Base-by-base conservation (phyloP, 2,113 vertebrate genomes). In the Edolisoma coerulescens region DNA sequence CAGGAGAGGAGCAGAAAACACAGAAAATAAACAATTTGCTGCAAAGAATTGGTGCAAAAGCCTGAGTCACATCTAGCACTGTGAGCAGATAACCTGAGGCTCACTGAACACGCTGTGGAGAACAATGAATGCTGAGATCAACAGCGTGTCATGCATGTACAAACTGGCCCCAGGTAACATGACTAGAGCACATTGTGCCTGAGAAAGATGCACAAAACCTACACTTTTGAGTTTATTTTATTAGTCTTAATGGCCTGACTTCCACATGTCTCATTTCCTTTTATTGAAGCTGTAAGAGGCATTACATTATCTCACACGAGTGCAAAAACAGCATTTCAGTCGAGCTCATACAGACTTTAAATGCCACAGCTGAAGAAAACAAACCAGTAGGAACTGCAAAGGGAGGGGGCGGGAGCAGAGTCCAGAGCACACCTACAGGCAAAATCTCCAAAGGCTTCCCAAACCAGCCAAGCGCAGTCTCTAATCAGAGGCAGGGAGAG, bases 311-410 rank as follows among this genome's bases (percentile, higher is more conserved):
- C 84, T 86, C 85, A 86, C 75, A 91, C 3, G 70, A 12, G 47
- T 91, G 87, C 78, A 96, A 78, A 73, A 75, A 2, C 91, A 74
- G 78, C 14, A 1, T 39, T 80, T 80, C 92, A 69, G 85, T 70
- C 1, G 26, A 86, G 85, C 75, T 90, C 75, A 33, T 20, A 76
- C 56, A 70, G 82, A 85, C 30, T 85, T 76, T 30, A 93, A 89
- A 93, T 91, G 84, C 95, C 87, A 90, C 64, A 95, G 90, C 95
- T 63, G 85, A 95, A 44, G 90, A 88, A 93, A 93, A 94, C 75
- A 94, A 93, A 90, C 9, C 84, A 74, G 45, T 54, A 79, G 71
- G 83, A 96, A 65, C 70, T 63, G 89, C 82, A 63, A 44, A 79
- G 79, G 52, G 79, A 92, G 91, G 84, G 65, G 87, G 89, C 2